phyloP scores from a whole-genome alignment of 2,797 vertebrate species.

The Eospalax fontanierii region DNA sequence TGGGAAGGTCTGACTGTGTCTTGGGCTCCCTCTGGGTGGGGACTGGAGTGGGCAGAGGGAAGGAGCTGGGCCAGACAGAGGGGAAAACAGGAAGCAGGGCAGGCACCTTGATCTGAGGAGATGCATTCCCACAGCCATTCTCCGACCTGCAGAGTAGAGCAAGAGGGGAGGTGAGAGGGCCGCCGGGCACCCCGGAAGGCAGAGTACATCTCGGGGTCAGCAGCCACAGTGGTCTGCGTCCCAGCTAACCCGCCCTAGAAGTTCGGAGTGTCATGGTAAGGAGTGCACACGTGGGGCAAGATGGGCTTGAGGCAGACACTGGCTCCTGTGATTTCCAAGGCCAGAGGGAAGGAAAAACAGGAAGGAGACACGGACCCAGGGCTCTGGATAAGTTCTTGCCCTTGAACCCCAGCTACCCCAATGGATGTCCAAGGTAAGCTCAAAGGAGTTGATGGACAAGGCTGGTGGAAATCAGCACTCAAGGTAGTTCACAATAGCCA shows the following conservation, averaged over 20 bases:
- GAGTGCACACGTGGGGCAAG: not conserved
- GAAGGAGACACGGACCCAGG: accelerated
- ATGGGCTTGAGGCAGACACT: not conserved
- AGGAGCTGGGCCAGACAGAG: not conserved
- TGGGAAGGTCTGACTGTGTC: not conserved
- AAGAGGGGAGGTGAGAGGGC: accelerated
- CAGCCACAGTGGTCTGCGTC: not conserved
- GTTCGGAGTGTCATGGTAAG: not conserved
- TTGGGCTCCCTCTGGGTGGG: not conserved
- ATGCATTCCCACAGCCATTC: conserved; percentile 84
- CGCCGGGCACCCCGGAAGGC: accelerated
- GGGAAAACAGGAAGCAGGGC: not conserved
- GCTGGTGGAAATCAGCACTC: accelerated
- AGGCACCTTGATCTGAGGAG: conserved; percentile 88
- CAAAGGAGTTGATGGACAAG: not conserved
- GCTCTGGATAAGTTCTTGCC: not conserved
- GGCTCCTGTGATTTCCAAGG: not conserved
- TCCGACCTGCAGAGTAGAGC: conserved; percentile 85
- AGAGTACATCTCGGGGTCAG: not conserved
- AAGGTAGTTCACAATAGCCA: not conserved
- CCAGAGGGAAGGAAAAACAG: not conserved
- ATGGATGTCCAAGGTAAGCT: not conserved
- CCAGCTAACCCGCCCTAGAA: not conserved
- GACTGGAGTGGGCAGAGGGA: not conserved
- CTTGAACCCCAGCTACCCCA: not conserved